Percentiles rank a stretch among this genome's conserved stretches.
phyloP scores from a whole-genome alignment of 2,797 vertebrate genomes.

The Crenichthys baileyi region DNA sequence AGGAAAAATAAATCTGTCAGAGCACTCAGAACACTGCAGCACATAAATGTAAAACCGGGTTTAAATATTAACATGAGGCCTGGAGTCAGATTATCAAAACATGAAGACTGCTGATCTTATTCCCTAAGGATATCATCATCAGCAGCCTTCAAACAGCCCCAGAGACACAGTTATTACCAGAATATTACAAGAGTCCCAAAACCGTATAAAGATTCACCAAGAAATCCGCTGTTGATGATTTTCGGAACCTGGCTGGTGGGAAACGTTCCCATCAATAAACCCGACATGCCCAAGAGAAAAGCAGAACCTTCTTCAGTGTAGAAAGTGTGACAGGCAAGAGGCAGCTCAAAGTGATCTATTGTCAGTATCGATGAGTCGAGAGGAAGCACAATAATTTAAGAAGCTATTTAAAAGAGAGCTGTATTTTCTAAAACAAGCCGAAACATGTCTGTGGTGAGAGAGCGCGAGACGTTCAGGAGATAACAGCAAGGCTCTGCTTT shows the following conservation, averaged over 20 bases:
- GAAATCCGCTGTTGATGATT: neutral
- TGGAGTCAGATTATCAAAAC: neutral
- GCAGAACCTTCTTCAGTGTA: neutral
- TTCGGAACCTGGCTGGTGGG: neutral
- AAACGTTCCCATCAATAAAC: too few relatives aligned
- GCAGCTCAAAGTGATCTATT: neutral
- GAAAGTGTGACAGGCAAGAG: too few relatives aligned
- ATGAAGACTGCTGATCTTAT: conserved; percentile 1
- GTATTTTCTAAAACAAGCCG: neutral
- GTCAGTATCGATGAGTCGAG: neutral
- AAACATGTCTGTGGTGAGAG: neutral
- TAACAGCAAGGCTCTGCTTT: neutral
- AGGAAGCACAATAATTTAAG: neutral
- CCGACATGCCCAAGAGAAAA: neutral
- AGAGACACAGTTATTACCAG: neutral
- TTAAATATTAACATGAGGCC: neutral
- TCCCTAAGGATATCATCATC: neutral
- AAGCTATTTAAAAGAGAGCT: neutral
- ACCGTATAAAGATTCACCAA: neutral
- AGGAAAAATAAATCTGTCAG: conserved; percentile 37
- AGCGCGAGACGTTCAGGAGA: neutral
- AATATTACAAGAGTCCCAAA: neutral
- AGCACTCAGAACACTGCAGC: conserved; percentile 23
- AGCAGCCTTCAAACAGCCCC: neutral
- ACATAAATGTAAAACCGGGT: neutral